Conservation (phyloP, 2,113 vertebrate species). For the Larimichthys polyactis region DNA sequence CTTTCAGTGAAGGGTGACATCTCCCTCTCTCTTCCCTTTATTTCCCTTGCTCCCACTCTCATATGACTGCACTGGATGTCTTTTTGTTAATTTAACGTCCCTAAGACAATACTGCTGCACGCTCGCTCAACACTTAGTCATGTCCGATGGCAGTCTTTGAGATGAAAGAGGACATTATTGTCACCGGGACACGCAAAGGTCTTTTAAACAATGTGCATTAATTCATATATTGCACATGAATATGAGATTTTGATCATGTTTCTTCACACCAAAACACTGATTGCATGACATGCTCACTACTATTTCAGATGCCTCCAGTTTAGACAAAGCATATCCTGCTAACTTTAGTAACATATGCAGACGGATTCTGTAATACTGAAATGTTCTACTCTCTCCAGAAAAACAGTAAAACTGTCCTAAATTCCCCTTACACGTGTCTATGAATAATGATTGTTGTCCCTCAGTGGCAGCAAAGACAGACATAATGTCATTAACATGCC, state of each 20-base stretch:
- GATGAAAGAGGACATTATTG: conserved; percentile 14
- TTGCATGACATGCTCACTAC: not conserved
- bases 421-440: too few species aligned
- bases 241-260: too few species aligned
- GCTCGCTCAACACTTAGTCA: conserved; percentile 40
- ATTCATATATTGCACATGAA: too few species aligned
- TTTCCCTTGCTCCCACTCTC: conserved; percentile 20
- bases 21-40: conserved; percentile 4
- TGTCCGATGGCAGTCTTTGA: not conserved
- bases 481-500: too few species aligned
- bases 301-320: not conserved
- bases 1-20: conserved; percentile 45
- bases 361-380: not conserved
- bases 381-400: not conserved
- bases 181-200: not conserved
- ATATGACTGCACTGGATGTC: conserved; percentile 32
- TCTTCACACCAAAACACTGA: not conserved
- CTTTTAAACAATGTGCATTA: not conserved
- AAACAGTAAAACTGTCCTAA: too few species aligned
- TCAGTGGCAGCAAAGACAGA: too few species aligned
- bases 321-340: too few species aligned
- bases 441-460: too few species aligned
- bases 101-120: conserved; percentile 29
- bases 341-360: too few species aligned
- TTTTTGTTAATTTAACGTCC: conserved; percentile 53